Percentiles rank a stretch among this genome's conserved stretches.
These are phyloP conservation scores for Leptothorax acervorum DNA, from an alignment of 2,888 invertebrate genomes.

Conservation along the genomic window DNA sequence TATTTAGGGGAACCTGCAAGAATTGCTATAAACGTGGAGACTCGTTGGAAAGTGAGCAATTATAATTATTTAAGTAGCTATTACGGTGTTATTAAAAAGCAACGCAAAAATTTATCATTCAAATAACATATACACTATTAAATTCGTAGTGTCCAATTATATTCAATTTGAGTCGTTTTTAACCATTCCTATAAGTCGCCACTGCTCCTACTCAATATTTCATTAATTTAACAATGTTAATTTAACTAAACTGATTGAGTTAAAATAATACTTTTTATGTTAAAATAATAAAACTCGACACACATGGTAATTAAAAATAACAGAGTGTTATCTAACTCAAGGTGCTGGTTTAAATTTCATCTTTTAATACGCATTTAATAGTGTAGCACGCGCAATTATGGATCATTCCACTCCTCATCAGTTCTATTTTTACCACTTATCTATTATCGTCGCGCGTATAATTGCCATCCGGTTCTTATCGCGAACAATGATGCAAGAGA, in stretches of 20 bases:
- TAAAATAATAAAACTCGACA: no score
- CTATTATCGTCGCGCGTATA: not conserved
- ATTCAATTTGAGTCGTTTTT: no score
- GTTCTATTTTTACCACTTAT: not conserved
- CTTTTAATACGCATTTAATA: no score
- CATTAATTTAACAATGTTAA: no score
- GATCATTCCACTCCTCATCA: not conserved
- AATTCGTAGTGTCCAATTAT: no score
- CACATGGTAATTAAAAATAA: no score
- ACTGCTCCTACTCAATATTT: no score
- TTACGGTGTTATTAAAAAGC: not conserved
- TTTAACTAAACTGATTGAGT: no score
- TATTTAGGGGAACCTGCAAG: not conserved
- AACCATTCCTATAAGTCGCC: no score
- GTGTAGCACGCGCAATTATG: not conserved
- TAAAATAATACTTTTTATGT: no score
- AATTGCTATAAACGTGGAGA: not conserved
- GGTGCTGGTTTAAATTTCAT: no score
- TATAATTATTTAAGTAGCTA: not conserved
- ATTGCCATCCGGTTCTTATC: slow-evolving; percentile 32
- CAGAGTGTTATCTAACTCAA: no score
- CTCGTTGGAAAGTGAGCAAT: not conserved
- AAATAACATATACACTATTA: not conserved
- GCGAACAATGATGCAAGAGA: slow-evolving; percentile 27
- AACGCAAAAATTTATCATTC: not conserved